Percentiles rank a stretch among this genome's conserved stretches.
Evolutionary conservation across 1,140 invertebrate species (phyloP).

Genomic region (Eufriesea mexicana): DNA sequence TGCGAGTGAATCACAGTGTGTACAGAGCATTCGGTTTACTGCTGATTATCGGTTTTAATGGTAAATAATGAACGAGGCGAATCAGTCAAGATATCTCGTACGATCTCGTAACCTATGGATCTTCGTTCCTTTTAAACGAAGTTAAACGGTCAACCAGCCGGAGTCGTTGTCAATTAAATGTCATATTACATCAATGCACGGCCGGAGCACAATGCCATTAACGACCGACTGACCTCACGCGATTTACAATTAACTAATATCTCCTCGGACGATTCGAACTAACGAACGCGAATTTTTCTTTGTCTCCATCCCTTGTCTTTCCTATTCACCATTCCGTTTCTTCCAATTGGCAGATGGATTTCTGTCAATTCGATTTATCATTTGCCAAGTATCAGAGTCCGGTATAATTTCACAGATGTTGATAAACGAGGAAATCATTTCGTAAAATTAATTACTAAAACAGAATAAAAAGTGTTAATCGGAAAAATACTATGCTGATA

Average conservation of each 20-base stretch:
- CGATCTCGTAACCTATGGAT: constrained; percentile 16
- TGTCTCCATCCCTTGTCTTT: background rate
- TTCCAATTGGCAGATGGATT: too few species aligned
- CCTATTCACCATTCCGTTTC: background rate
- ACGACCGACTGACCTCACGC: constrained; percentile 16
- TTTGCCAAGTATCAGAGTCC: too few species aligned
- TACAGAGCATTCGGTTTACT: background rate
- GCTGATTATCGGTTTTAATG: background rate
- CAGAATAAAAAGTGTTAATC: too few species aligned
- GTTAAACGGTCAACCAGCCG: constrained; percentile 13
- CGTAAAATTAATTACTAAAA: too few species aligned
- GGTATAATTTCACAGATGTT: too few species aligned
- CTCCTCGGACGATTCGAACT: background rate
- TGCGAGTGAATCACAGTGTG: background rate
- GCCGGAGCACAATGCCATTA: constrained; percentile 6
- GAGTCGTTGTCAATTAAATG: constrained; percentile 36
- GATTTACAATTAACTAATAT: constrained; percentile 34
- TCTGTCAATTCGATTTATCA: too few species aligned
- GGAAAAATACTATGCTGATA: too few species aligned
- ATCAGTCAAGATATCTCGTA: constrained; percentile 24
- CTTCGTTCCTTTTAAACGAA: constrained; percentile 8
- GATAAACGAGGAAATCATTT: too few species aligned
- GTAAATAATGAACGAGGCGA: background rate
- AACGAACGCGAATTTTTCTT: background rate
- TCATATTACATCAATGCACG: constrained; percentile 31